These are phyloP conservation scores for Alviniconcha marisindica DNA, from an alignment of 1,140 invertebrate species.

Conservation along the genomic window DNA sequence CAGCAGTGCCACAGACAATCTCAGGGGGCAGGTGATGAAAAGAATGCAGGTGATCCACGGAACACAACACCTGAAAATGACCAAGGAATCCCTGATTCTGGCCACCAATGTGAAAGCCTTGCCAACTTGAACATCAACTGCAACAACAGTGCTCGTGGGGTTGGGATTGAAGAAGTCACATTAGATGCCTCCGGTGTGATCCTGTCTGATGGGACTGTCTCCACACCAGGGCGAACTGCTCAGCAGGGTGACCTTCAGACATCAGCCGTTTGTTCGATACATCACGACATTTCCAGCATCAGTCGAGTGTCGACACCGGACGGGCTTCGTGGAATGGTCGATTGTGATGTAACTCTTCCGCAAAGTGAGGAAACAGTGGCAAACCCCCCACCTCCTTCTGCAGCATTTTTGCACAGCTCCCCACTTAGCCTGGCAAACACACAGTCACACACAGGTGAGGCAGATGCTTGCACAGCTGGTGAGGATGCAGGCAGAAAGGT, in stretches of 20 bases:
- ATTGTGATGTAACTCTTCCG: constrained; percentile 41
- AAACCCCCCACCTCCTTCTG: neutral
- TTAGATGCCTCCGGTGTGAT: constrained; percentile 4
- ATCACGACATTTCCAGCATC: constrained; percentile 55
- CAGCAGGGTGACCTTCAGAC: neutral
- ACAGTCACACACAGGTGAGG: neutral
- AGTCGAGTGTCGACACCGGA: constrained; percentile 52
- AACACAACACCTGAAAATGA: too few species aligned
- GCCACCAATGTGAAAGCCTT: too few species aligned
- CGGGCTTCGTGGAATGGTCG: constrained; percentile 48
- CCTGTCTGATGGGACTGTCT: constrained; percentile 34
- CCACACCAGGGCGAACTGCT: constrained; percentile 32
- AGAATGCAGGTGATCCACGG: too few species aligned
- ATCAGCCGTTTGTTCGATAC: constrained; percentile 23
- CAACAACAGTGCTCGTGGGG: too few species aligned
- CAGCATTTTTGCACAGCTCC: constrained; percentile 20
- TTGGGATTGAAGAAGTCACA: neutral
- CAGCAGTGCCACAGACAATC: too few species aligned
- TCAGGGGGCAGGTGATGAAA: too few species aligned
- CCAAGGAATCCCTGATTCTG: too few species aligned
- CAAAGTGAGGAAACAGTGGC: neutral
- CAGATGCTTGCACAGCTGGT: neutral
- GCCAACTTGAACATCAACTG: too few species aligned
- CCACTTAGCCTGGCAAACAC: constrained; percentile 5
- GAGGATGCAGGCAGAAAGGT: neutral